phyloP scores from a whole-genome alignment of 1,140 invertebrate species.

The Elysia chlorotica region DNA sequence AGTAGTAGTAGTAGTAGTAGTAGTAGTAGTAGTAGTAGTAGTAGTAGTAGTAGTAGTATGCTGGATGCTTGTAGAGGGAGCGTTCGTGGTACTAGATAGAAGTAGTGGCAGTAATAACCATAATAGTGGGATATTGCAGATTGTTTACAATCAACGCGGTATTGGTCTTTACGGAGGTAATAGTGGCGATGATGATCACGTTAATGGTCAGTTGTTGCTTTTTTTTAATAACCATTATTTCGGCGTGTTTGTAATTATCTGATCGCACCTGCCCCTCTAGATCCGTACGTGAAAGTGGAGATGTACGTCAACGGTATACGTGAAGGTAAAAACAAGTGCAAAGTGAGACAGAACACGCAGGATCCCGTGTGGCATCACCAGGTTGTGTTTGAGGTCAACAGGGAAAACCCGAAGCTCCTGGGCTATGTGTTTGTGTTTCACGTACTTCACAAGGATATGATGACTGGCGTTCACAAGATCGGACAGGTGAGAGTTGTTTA shows the following conservation, averaged over 20 bases:
- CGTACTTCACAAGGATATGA: constrained; percentile 57
- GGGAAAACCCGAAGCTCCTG: constrained; percentile 56
- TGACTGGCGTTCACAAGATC: constrained; percentile 56
- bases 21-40: too few species aligned
- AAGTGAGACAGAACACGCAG: constrained; percentile 53
- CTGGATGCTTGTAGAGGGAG: too few species aligned
- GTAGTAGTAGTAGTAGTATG: too few species aligned
- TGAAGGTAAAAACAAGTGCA: constrained; percentile 54
- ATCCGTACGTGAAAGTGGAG: constrained; percentile 57
- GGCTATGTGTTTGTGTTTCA: constrained; percentile 56
- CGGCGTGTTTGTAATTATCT: not conserved
- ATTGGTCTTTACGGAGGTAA: too few species aligned
- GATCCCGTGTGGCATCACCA: constrained; percentile 56
- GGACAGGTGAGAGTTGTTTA: constrained; percentile 51
- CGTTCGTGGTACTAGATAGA: too few species aligned
- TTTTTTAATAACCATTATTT: too few species aligned
- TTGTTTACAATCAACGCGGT: too few species aligned
- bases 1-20: too few species aligned
- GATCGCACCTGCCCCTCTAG: constrained; percentile 21
- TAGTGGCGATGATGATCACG: too few species aligned
- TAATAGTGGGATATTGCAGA: too few species aligned
- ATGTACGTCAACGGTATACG: constrained; percentile 57
- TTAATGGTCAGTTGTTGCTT: too few species aligned
- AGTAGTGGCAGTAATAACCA: too few species aligned
- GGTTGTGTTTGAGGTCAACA: constrained; percentile 54